These are phyloP conservation scores for Calcarius ornatus DNA, from an alignment of 2,113 vertebrate species.

Conservation along the genomic window DNA sequence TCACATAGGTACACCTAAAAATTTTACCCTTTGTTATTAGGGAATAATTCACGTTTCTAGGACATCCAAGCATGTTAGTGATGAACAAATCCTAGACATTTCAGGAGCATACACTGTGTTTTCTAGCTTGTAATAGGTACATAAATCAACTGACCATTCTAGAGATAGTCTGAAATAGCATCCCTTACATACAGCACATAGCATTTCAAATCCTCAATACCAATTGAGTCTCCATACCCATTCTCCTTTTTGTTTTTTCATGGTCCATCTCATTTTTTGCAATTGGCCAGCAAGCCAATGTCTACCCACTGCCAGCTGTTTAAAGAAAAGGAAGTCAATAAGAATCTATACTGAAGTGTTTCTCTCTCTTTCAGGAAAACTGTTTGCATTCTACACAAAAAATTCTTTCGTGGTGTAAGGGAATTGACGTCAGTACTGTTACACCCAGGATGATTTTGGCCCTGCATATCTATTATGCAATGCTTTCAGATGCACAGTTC, in stretches of 20 bases:
- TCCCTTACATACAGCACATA: background rate
- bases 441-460: conserved; percentile 58
- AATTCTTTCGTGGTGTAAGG: conserved; percentile 31
- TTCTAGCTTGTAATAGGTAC: background rate
- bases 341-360: background rate
- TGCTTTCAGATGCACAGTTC: conserved; percentile 56
- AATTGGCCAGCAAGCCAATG: background rate
- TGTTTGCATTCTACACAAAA: conserved; percentile 46
- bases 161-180: background rate
- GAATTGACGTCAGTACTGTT: conserved; percentile 58
- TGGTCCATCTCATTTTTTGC: background rate
- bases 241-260: background rate
- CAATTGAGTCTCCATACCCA: background rate
- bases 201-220: background rate
- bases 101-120: background rate
- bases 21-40: background rate
- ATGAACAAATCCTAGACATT: background rate
- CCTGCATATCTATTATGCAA: conserved; percentile 54
- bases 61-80: background rate
- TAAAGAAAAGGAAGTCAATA: conserved; percentile 21
- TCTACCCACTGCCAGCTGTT: conserved; percentile 53
- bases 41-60: background rate
- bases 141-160: background rate
- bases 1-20: background rate
- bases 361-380: conserved; percentile 39